Evolutionary conservation across 2,797 vertebrate species (phyloP).

Genomic region (Serranus cabrilla): DNA sequence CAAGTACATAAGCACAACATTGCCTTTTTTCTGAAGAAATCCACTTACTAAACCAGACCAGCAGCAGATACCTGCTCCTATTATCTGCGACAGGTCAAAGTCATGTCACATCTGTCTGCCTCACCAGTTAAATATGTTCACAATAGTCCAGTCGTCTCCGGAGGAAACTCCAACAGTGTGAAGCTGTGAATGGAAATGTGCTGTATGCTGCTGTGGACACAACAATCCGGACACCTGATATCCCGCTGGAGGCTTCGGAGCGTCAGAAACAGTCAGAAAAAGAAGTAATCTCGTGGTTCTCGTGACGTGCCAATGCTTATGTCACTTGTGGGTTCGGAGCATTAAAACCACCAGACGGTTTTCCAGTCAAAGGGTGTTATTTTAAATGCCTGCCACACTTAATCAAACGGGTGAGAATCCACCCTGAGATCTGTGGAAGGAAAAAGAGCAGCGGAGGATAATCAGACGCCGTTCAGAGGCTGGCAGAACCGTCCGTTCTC

Average conservation of each 20-base stretch:
- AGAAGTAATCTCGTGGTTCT: neutral
- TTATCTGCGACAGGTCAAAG: constrained; percentile 32
- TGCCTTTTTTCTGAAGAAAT: neutral
- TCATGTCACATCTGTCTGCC: constrained; percentile 32
- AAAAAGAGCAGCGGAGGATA: constrained; percentile 32
- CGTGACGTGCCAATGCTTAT: constrained; percentile 7
- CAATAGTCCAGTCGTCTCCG: constrained; percentile 4
- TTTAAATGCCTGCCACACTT: constrained; percentile 38
- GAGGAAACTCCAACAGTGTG: constrained; percentile 39
- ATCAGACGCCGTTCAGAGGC: constrained; percentile 9
- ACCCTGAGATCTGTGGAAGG: constrained; percentile 39
- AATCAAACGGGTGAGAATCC: constrained; percentile 19
- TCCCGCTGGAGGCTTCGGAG: neutral
- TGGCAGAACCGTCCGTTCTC: neutral
- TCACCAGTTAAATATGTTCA: neutral
- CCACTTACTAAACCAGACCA: neutral
- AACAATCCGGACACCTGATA: constrained; percentile 47
- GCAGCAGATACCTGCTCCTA: constrained; percentile 30
- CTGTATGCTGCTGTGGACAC: neutral
- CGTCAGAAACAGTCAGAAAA: neutral
- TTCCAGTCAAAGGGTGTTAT: constrained; percentile 56
- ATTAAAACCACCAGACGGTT: constrained; percentile 37
- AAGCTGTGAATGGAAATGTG: constrained; percentile 35
- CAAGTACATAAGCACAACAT: neutral
- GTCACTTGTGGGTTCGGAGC: constrained; percentile 40